Base-by-base conservation (phyloP, 2,113 vertebrate species). In the Xenopus tropicalis region DNA sequence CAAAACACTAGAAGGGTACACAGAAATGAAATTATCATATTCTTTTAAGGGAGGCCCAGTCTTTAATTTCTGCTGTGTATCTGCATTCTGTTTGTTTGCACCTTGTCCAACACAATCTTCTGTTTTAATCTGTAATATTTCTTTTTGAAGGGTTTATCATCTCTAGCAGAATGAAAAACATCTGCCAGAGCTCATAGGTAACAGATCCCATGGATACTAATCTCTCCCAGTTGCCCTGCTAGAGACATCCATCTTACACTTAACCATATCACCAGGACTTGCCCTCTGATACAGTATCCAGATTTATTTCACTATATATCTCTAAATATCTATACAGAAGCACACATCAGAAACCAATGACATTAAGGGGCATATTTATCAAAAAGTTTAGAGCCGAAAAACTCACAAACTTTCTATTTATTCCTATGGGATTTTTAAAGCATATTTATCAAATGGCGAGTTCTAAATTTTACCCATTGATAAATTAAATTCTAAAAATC, bases 71-170 rank as follows among this genome's bases (percentile, higher is more conserved):
- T 54, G 19, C 17, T 10, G 10, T 54, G 17, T n/a, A n/a, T 20
- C 19, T n/a, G 16, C n/a, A 54, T 54, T 17, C 17, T n/a, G 8
- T 54, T n/a, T n/a, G 52, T 54, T n/a, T 54, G 4, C 52, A 10
- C 52, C 52, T 54, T n/a, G 14, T 54, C 19, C 52, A 54, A 54
- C 19, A 5, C 14, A n/a, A 54, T 17, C 16, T 54, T 9, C 52
- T 54, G 2, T 54, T 54, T 10, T 17, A n/a, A 54, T 54, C 17
- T 17, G 52, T 54, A 54, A 21, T 42, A 54, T 70, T 70, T 29
- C 20, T n/a, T 56, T 69, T 23, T 16, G 1, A 29, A 62, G 52
- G 62, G 22, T 74, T 43, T 54, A 54, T n/a, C 19, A 54, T 54
- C 19, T 17, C 52, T 4, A n/a, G n/a, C 5, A 10, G 4, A 54